These are phyloP conservation scores for Trochalopteron elliotii DNA, from an alignment of 2,113 vertebrate genomes.

Conservation along the genomic window DNA sequence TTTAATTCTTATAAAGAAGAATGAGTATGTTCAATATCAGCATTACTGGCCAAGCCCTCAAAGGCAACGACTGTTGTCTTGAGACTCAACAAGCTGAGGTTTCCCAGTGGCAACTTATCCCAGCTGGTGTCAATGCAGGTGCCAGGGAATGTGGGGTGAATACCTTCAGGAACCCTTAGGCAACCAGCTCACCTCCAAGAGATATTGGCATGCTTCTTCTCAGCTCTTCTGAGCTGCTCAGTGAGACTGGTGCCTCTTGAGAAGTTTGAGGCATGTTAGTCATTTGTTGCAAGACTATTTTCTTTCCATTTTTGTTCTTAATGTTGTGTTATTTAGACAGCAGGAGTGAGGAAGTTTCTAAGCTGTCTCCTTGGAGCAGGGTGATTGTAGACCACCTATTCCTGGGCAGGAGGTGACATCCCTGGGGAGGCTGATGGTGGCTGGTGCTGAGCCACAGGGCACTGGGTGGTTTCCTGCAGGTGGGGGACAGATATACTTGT, in stretches of 20 bases:
- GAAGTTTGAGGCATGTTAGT: constrained; percentile 48
- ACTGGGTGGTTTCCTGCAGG: not conserved
- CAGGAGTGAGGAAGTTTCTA: constrained; percentile 46
- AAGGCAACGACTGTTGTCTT: fast-evolving
- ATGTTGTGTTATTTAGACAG: not conserved
- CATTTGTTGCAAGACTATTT: constrained; percentile 30
- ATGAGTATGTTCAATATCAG: not conserved
- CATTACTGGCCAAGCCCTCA: not conserved
- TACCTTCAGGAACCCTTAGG: constrained; percentile 26
- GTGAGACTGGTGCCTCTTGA: not conserved
- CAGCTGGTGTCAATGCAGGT: not conserved
- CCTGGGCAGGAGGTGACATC: constrained; percentile 42
- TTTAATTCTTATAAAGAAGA: not conserved
- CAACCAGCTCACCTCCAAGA: not conserved
- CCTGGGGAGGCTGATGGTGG: fast-evolving
- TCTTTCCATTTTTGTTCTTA: constrained; percentile 21
- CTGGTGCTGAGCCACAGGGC: not conserved
- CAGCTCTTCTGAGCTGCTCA: not conserved
- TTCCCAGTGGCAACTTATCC: not conserved
- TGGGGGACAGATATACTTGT: constrained; percentile 8
- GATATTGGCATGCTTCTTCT: not conserved
- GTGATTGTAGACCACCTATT: not conserved
- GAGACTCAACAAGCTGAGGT: not conserved
- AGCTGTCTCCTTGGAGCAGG: not conserved
- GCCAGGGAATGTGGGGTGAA: not conserved